phyloP scores from a whole-genome alignment of 2,888 invertebrate genomes.

The Sipha maydis region DNA sequence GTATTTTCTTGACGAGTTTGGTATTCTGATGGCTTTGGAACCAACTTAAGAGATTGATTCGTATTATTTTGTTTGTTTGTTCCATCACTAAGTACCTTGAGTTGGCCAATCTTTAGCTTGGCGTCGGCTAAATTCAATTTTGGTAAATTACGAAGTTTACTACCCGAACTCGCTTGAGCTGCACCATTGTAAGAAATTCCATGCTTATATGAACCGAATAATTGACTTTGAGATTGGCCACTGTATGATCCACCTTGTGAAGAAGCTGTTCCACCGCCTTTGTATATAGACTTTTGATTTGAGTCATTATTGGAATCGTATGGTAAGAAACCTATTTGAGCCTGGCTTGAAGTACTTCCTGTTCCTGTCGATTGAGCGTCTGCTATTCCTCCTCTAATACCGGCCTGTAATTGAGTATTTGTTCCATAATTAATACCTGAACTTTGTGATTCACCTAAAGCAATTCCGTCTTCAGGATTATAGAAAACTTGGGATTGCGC shows the following conservation, averaged over 20 bases:
- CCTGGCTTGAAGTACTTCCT: slow-evolving; percentile 86
- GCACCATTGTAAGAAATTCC: slow-evolving; percentile 82
- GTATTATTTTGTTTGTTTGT: neutral
- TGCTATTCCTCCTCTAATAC: slow-evolving; percentile 83
- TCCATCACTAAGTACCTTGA: neutral
- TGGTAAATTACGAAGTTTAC: slow-evolving; percentile 62
- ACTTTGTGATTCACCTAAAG: slow-evolving; percentile 79
- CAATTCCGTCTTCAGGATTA: slow-evolving; percentile 79
- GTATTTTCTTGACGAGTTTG: neutral
- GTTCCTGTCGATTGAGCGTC: slow-evolving; percentile 87
- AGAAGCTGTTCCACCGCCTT: slow-evolving; percentile 81
- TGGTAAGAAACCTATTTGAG: slow-evolving; percentile 87
- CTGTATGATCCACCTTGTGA: slow-evolving; percentile 80
- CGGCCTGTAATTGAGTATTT: slow-evolving; percentile 82
- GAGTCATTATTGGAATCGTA: slow-evolving; percentile 74
- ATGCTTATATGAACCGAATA: slow-evolving; percentile 83
- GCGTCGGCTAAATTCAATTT: slow-evolving; percentile 63
- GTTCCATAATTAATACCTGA: slow-evolving; percentile 81
- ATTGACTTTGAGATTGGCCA: slow-evolving; percentile 85
- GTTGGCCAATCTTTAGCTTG: slow-evolving; percentile 66
- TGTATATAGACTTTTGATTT: slow-evolving; percentile 73
- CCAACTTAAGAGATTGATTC: neutral
- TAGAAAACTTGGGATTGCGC: slow-evolving; percentile 85
- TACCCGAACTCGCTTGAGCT: slow-evolving; percentile 83
- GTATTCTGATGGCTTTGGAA: neutral